Base-by-base conservation (phyloP, 1,140 invertebrate genomes). In the Dendrolimus kikuchii region DNA sequence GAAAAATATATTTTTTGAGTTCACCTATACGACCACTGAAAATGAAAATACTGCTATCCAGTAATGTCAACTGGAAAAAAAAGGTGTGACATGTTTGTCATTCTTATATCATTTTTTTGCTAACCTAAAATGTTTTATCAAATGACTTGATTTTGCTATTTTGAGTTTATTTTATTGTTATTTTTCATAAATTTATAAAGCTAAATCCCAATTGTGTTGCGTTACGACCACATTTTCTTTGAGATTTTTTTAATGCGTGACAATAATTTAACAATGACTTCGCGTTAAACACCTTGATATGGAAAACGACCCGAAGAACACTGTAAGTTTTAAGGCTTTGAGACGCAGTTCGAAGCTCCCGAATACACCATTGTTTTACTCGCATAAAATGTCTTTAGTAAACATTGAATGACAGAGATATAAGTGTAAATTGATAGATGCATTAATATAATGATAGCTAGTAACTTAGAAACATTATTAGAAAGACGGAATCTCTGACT, bases 101-200 rank as follows among this genome's bases (percentile, higher is more conserved):
- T 75, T 81, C 68, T 74, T 74, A 68, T 77, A 86, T 81, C 67
- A 84, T 79, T 81, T 84, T 86, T 86, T 86, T 85, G 82, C 81
- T 86, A 86, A 86, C 81, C 81, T 86, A 86, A 86, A 86, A 86
- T 86, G 83, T 85, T 86, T 86, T 81, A 78, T 83, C 81, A 86
- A 84, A 85, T 81, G 78, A 81, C 80, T 78, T 86, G 77, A 86
- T 81, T 78, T 77, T 75, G 66, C 63, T 78, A 64, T 77, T 81
- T 84, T 81, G 73, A 66, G 68, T 68, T 70, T 81, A 83, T 86
- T 84, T 84, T 75, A 78, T 70, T 66, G 55, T 74, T 77, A 75
- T 77, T 81, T 82, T 85, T 83, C 60, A 77, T 58, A 81, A 81
- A 83, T 74, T 83, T 71, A 68, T 71, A 69, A 54, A 71, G 62